Base-by-base conservation (phyloP, 2,797 vertebrate species). In the Xerus rutilus region DNA sequence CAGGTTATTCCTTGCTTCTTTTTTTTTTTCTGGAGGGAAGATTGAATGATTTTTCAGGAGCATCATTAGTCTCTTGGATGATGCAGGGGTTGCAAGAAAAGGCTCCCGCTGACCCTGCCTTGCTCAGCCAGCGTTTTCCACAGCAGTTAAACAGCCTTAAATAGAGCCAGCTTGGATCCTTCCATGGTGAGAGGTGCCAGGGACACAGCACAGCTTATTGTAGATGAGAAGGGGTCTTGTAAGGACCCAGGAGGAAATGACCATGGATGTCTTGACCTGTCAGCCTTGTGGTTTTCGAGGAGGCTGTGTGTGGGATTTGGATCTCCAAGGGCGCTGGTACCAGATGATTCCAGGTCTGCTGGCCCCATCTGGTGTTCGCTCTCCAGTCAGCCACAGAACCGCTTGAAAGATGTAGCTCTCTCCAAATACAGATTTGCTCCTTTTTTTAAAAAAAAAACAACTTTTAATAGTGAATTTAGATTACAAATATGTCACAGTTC, bases 1-100 rank as follows among this genome's bases (percentile, higher is more conserved):
- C 96, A 30, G 81, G 70, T 97, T 93, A 86, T 96, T 96, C 92
- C 89, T 96, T 14, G 52, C 65, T 14, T 59, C 39, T 39, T 39
- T 39, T 39, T 39, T 70, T n/a, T 67, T 57, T 57, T 69, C 32
- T 78, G 39, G 49, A 96, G 96, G 96, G 97, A 97, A 96, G 96
- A 95, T 86, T 73, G 97, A 96, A 96, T 96, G 88, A 97, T 97
- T 98, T 97, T 94, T 93, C 95, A 97, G 97, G 67, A 82, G 94
- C 88, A 65, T 97, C 95, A 96, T 96, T 97, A 95, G 97, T 96
- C 94, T 94, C 93, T 86, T 64, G 30, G 25, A 81, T 86, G 94
- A 97, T 45, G 32, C 91, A 87, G 96, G 89, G 86, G 67, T 91
- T 95, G 52, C 28, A 89, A 82, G 83, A 96, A 28, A 45, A 17